A percentile compares a stretch with the other conserved stretches of the same genome.
Evolutionary conservation across 2,797 vertebrate genomes (phyloP).

Genomic region (Mormyrops attenuatus): DNA sequence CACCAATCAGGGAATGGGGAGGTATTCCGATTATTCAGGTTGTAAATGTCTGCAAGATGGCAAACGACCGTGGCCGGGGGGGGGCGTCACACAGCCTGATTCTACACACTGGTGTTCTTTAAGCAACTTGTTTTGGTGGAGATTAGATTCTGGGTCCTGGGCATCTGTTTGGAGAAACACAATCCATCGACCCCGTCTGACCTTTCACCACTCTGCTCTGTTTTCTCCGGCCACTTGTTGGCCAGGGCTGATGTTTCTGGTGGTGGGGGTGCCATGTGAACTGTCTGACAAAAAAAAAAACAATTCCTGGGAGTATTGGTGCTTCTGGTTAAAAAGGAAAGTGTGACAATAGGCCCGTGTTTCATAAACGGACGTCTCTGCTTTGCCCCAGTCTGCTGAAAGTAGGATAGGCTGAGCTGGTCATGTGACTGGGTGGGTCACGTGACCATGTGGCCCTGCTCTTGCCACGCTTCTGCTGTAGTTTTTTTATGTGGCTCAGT

Average conservation of each 20-base stretch:
- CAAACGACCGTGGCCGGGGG: not conserved
- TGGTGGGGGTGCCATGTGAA: not conserved
- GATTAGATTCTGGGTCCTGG: not conserved
- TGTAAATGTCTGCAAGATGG: not conserved
- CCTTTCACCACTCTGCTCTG: not conserved
- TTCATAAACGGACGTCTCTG: not conserved
- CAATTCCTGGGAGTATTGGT: not conserved
- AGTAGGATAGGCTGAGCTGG: not conserved
- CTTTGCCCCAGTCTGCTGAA: not conserved
- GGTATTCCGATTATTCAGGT: not conserved
- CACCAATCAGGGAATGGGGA: not conserved
- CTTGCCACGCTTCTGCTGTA: not conserved
- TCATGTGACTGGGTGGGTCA: not conserved
- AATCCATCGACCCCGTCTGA: not conserved
- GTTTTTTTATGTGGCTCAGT: not conserved
- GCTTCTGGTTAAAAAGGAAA: not conserved
- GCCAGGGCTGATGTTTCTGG: not conserved
- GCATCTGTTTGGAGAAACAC: not conserved
- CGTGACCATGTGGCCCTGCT: not conserved
- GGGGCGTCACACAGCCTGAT: not conserved
- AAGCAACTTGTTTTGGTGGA: constrained; percentile 13
- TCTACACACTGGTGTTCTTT: not conserved
- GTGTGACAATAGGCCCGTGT: not conserved
- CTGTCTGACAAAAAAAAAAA: not conserved
- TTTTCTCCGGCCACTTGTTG: not conserved